Evolutionary conservation across 37 sponge, comb jelly and placozoan species (phyloP).

Genomic region (Petrosia ficiformis): DNA sequence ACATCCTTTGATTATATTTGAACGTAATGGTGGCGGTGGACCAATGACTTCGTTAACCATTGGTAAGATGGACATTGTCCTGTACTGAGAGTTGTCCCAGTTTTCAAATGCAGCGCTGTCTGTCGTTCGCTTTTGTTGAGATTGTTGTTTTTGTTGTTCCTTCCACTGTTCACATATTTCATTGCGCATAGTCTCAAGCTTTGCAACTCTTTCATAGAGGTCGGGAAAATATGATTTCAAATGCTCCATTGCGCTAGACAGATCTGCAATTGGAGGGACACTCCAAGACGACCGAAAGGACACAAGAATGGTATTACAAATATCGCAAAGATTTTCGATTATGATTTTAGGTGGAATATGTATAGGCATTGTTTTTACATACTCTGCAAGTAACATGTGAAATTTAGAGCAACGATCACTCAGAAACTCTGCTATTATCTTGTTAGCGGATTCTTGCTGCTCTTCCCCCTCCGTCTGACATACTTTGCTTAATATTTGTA

Average conservation of each 20-base stretch:
- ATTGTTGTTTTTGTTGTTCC: not conserved
- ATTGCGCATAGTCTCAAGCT: not conserved
- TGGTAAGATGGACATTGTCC: conserved; percentile 43
- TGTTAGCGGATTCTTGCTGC: conserved; percentile 10
- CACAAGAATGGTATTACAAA: not conserved
- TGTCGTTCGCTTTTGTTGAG: not conserved
- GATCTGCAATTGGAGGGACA: conserved; percentile 36
- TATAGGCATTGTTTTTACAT: no score
- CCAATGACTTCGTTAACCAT: conserved; percentile 37
- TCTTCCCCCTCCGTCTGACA: not conserved
- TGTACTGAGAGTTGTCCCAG: conserved; percentile 54
- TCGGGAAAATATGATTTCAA: no score
- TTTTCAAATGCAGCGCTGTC: not conserved
- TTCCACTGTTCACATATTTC: no score
- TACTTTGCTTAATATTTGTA: not conserved
- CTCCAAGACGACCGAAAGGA: conserved; percentile 37
- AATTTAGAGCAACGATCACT: conserved; percentile 46
- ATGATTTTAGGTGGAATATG: no score
- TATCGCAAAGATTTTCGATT: not conserved
- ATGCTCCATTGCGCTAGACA: not conserved
- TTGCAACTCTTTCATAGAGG: not conserved
- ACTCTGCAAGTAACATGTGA: conserved; percentile 20
- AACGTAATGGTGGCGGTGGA: conserved; percentile 35
- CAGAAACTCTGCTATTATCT: conserved; percentile 49
- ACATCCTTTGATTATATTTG: conserved; percentile 48